Conservation (phyloP, 1,140 invertebrate species). For the Ceratoteleas bidentatus region DNA sequence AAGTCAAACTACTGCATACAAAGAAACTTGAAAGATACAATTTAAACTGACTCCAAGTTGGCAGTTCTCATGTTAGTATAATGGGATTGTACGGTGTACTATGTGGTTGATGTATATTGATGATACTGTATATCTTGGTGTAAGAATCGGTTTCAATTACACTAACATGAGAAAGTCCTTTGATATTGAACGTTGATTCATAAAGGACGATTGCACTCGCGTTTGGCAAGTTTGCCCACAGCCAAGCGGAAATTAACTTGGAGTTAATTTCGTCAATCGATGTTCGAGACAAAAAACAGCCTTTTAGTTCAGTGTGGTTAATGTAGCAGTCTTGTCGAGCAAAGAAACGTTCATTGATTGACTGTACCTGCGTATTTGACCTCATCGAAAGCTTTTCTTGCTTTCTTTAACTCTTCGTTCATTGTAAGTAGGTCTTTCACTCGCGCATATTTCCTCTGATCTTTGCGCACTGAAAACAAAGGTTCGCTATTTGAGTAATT, state of each 20-base stretch:
- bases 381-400: conserved; percentile 99
- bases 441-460: conserved; percentile 97
- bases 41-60: neutral
- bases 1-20: conserved; percentile 11
- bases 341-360: conserved; percentile 43
- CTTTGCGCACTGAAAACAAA: conserved; percentile 90
- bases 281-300: neutral
- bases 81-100: no score
- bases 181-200: no score
- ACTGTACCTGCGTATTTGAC: conserved; percentile 92
- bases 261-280: no score
- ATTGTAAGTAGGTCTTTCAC: conserved; percentile 98
- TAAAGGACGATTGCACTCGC: no score
- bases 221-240: no score
- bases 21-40: conserved; percentile 4
- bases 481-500: no score
- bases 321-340: conserved; percentile 15
- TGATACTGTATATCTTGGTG: no score
- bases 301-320: conserved; percentile 20
- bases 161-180: no score
- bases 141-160: no score
- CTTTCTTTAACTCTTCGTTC: conserved; percentile 99
- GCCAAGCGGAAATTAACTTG: no score
- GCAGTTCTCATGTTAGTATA: no score
- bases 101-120: no score